phyloP scores from a whole-genome alignment of 2,797 vertebrate species.

The Alosa sapidissima region DNA sequence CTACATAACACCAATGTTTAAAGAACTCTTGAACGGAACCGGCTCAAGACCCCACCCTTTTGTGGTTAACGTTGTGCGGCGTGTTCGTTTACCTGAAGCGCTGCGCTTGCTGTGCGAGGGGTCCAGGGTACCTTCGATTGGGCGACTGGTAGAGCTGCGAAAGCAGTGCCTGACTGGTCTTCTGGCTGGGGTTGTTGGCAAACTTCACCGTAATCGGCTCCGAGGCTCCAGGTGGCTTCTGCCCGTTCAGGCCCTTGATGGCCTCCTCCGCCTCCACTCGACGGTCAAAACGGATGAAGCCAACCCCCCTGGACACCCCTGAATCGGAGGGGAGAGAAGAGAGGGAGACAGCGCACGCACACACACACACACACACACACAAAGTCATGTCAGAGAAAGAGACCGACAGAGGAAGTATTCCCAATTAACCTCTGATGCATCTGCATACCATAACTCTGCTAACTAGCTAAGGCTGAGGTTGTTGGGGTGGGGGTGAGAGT shows the following conservation, averaged over 20 bases:
- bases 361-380: neutral
- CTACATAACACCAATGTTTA: too few relatives aligned
- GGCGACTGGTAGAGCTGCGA: slow-evolving; percentile 98
- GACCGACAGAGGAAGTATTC: too few relatives aligned
- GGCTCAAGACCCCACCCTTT: slow-evolving; percentile 28
- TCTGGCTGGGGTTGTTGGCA: slow-evolving; percentile 99
- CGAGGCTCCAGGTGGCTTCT: slow-evolving; percentile 92
- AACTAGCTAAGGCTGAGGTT: too few relatives aligned
- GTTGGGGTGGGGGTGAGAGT: too few relatives aligned
- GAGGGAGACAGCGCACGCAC: neutral
- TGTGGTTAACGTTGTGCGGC: neutral
- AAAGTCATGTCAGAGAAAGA: neutral
- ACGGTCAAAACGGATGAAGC: slow-evolving; percentile 97
- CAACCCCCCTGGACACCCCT: slow-evolving; percentile 95
- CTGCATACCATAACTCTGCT: too few relatives aligned
- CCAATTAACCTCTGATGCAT: too few relatives aligned
- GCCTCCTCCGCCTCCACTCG: slow-evolving; percentile 97
- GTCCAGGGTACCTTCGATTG: slow-evolving; percentile 95
- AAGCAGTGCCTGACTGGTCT: slow-evolving; percentile 95
- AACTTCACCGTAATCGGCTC: slow-evolving; percentile 99
- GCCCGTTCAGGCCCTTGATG: slow-evolving; percentile 96
- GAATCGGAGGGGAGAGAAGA: neutral
- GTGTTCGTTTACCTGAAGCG: slow-evolving; percentile 87
- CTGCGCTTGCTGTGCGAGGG: slow-evolving; percentile 96
- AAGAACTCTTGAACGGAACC: too few relatives aligned